Evolutionary conservation across 2,888 invertebrate species (phyloP).

Genomic region (Esperia sulphurella): DNA sequence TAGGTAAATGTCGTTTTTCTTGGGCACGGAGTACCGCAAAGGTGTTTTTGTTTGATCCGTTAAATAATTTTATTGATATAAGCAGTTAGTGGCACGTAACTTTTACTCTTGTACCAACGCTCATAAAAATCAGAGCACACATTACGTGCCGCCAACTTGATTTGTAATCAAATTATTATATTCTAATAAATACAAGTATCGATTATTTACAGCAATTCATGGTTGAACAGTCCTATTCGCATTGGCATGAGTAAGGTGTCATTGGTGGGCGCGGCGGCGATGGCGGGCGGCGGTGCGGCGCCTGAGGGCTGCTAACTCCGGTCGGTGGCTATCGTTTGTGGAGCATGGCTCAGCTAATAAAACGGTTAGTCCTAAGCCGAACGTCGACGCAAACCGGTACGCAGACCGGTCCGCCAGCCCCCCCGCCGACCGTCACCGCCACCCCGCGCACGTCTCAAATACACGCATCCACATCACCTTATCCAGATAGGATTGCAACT

Average conservation of each 20-base stretch:
- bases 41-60: no score
- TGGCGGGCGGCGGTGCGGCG: slow-evolving; percentile 18
- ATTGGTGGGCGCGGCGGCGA: slow-evolving; percentile 28
- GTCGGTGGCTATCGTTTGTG: slow-evolving; percentile 62
- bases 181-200: no score
- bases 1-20: no score
- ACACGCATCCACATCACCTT: slow-evolving; percentile 70
- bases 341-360: slow-evolving; percentile 73
- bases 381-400: slow-evolving; percentile 72
- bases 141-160: no score
- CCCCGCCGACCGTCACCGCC: slow-evolving; percentile 33
- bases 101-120: no score
- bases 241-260: slow-evolving; percentile 19
- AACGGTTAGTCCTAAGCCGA: slow-evolving; percentile 72
- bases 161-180: no score
- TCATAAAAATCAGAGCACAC: no score
- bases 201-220: no score
- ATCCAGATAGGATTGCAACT: slow-evolving; percentile 63
- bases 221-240: slow-evolving; percentile 11
- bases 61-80: no score
- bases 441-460: slow-evolving; percentile 61
- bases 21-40: no score
- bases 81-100: no score
- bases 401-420: slow-evolving; percentile 60
- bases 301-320: slow-evolving; percentile 38